Evolutionary conservation across 2,113 vertebrate genomes (phyloP).

Genomic region (Miniopterus natalensis): DNA sequence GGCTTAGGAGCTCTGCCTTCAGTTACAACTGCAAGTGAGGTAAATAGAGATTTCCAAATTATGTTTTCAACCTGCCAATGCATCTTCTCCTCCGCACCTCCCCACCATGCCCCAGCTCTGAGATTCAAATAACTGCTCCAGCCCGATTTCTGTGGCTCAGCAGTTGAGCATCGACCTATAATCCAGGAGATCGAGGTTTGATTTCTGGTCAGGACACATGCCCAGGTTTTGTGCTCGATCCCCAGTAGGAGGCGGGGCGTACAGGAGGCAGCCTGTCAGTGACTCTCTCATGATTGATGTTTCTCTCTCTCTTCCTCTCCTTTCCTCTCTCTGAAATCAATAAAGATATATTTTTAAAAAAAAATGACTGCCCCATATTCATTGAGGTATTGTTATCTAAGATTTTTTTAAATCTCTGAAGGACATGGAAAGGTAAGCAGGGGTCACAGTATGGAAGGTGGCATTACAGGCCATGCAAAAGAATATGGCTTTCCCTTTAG

Average conservation of each 20-base stretch:
- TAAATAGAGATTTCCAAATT: slow-evolving; percentile 29
- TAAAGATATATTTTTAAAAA: too few species aligned
- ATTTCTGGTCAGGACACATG: too few species aligned
- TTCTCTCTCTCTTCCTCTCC: too few species aligned
- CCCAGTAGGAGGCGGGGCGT: too few species aligned
- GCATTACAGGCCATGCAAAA: neutral
- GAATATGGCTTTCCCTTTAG: neutral
- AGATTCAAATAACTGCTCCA: slow-evolving; percentile 5
- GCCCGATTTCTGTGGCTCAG: too few species aligned
- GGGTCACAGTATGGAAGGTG: neutral
- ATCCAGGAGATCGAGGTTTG: too few species aligned
- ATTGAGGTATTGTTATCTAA: slow-evolving; percentile 15
- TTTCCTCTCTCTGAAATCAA: too few species aligned
- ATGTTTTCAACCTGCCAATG: neutral
- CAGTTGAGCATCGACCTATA: too few species aligned
- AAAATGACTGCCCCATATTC: neutral
- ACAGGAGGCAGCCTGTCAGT: too few species aligned
- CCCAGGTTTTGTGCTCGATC: too few species aligned
- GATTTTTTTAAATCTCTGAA: slow-evolving; percentile 20
- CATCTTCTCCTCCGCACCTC: neutral
- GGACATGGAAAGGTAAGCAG: neutral
- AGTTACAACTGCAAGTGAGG: slow-evolving; percentile 11
- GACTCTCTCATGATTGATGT: too few species aligned
- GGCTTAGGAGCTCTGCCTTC: neutral
- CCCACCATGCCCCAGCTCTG: neutral